phyloP scores from a whole-genome alignment of 2,113 vertebrate species.

The Nycticorax nycticorax region DNA sequence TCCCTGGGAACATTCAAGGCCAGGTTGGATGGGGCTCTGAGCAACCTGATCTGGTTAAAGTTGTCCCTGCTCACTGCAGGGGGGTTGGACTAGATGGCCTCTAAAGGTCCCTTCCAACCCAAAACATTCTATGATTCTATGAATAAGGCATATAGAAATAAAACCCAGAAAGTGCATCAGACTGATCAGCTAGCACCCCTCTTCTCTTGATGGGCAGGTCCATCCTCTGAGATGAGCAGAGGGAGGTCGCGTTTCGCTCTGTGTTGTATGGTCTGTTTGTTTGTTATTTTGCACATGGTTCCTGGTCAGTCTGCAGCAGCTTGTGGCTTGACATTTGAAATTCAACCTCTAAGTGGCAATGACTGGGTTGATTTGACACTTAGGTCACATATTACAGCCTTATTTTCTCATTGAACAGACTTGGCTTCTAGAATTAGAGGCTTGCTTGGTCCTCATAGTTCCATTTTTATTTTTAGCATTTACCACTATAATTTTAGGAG shows the following conservation, averaged over 20 bases:
- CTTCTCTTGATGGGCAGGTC: neutral
- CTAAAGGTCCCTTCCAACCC: no score
- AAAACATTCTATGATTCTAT: no score
- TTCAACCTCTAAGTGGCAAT: neutral
- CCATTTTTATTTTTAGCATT: neutral
- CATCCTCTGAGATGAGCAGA: neutral
- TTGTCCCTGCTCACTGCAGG: no score
- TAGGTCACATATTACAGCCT: neutral
- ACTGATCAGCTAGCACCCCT: neutral
- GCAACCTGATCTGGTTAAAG: no score
- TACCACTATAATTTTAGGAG: neutral
- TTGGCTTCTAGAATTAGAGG: neutral
- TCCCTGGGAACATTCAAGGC: no score
- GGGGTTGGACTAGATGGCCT: no score
- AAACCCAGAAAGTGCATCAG: neutral
- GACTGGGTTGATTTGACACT: neutral
- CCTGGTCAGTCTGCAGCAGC: neutral
- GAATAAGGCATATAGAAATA: neutral
- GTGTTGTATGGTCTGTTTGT: neutral
- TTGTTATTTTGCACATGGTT: conserved; percentile 28
- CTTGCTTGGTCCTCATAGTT: neutral
- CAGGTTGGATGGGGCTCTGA: no score
- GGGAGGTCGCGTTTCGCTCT: neutral
- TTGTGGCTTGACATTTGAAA: conserved; percentile 45
- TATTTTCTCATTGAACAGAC: neutral